Base-by-base conservation (phyloP, 2,888 invertebrate species). In the Drosophila atroscutellata region DNA sequence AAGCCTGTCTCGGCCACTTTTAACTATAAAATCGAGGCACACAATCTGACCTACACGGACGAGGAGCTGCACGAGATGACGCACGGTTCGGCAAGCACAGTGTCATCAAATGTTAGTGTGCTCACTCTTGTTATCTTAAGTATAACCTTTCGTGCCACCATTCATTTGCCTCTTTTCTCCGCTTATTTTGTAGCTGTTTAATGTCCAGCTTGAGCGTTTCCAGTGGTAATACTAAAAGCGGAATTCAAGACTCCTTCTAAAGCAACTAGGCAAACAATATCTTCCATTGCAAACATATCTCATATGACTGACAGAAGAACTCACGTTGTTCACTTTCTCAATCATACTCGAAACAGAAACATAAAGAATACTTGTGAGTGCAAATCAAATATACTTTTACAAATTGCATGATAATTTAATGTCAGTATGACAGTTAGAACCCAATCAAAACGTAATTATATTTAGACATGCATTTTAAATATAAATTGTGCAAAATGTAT, bases 1-100 rank as follows among this genome's bases (percentile, higher is more conserved):
- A 97, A 97, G 92, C 99, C 99, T 2, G 99, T 99, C 45, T 94
- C 96, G 7, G 96, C 96, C 18, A 95, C 96, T 86, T 97, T 97
- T 92, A 75, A 78, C 30, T 91, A 85, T 61, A 86, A 85, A 65
- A 88, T 91, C 50, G 89, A 90, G 50, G 59, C 90, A 11, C 47
- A 74, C 32, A 79, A 81, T 24, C 61, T 58, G 15, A 82, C 76
- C 6, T 81, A 69, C 32, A 87, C 83, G 0, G 83, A 77, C 54
- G 86, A 89, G 50, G 92, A 92, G 36, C 68, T 92, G 54, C 76
- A 92, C 55, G 85, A 88, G 49, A 79, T 91, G 82, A 92, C 92
- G 11, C 92, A 91, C 63, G 90, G 91, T 2, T 74, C 68, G 42
- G 70, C 77, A 24, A 74, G 75, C 50, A 60, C 80, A 28, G 37